Percentiles rank a stretch among this genome's conserved stretches.
Conservation (phyloP, 2,797 vertebrate species). For the Pangasius krempfi region DNA sequence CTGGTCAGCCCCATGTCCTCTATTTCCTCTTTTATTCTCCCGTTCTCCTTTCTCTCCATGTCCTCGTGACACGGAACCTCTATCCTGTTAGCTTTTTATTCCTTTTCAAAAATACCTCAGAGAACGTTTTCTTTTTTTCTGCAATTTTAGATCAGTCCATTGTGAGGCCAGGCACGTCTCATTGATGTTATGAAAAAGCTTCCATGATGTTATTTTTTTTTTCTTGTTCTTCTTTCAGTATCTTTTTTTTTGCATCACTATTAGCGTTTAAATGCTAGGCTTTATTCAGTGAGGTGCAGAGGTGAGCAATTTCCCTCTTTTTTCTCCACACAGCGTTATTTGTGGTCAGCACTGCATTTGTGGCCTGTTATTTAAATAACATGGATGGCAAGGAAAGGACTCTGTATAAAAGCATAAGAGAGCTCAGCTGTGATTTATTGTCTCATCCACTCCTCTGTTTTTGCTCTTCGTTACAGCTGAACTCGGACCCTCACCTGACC, state of each 20-base stretch:
- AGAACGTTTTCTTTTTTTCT: background rate
- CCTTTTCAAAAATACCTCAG: conserved; percentile 2
- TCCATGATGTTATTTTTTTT: background rate
- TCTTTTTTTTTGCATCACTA: background rate
- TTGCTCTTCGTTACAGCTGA: conserved; percentile 37
- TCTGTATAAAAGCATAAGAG: background rate
- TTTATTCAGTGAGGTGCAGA: conserved; percentile 4
- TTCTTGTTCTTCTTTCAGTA: background rate
- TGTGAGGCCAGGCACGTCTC: conserved; percentile 1
- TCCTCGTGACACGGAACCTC: background rate
- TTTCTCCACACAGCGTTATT: conserved; percentile 3
- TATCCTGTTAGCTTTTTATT: conserved; percentile 21
- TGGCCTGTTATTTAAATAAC: conserved; percentile 32
- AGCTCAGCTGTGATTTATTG: conserved; percentile 37
- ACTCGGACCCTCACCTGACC: conserved; percentile 26
- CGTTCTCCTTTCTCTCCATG: background rate
- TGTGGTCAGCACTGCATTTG: background rate
- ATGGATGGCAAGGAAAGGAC: background rate
- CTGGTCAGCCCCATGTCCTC: conserved; percentile 33
- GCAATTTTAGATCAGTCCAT: background rate
- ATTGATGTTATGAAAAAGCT: background rate
- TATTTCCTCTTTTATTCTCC: conserved; percentile 34
- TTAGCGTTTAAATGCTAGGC: background rate
- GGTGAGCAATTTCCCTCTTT: background rate
- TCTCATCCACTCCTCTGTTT: conserved; percentile 23